Base-by-base conservation (phyloP, 2,113 vertebrate species). In the Copsychus sechellarum region DNA sequence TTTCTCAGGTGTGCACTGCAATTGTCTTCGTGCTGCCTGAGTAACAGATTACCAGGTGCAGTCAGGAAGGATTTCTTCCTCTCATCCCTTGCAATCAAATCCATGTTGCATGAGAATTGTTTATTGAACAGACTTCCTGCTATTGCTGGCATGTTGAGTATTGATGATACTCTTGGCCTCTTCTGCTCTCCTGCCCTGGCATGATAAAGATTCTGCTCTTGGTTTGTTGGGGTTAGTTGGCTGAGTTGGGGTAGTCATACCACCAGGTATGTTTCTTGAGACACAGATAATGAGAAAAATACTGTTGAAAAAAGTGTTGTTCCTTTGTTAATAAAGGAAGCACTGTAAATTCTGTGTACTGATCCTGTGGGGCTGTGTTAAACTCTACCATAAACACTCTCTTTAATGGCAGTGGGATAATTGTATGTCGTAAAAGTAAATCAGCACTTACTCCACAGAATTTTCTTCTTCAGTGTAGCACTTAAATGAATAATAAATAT, bases 1-100 rank as follows among this genome's bases (percentile, higher is more conserved):
- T 91, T 88, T 90, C 62, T 88, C 67, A 66, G 95, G 80, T 95
- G 76, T 66, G 66, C 70, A 43, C 82, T 86, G 85, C 71, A 94
- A 96, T 79, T 89, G 56, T 57, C 56, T 81, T 81, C 0, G 1
- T 60, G 40, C 70, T 65, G 43, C 29, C 60, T 91, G 61, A 64
- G 66, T 79, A 91, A 82, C 15, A 70, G 48, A 47, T 81, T 66
- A 31, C 82, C 88, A 62, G 58, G 50, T 83, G 53, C 57, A 77
- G 64, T 42, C 76, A 95, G 88, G 83, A 93, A 80, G 69, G 58
- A 67, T 69, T 95, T 88, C 38, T 94, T 90, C 43, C 74, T 51
- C 84, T 86, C 67, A 76, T 81, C 42, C 20, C 26, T 38, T 94
- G 64, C 67, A 86, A 29, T 72, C 50, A 80, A 92, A 86, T 86